Conservation (phyloP, 2,113 vertebrate genomes). For the Upupa epops region DNA sequence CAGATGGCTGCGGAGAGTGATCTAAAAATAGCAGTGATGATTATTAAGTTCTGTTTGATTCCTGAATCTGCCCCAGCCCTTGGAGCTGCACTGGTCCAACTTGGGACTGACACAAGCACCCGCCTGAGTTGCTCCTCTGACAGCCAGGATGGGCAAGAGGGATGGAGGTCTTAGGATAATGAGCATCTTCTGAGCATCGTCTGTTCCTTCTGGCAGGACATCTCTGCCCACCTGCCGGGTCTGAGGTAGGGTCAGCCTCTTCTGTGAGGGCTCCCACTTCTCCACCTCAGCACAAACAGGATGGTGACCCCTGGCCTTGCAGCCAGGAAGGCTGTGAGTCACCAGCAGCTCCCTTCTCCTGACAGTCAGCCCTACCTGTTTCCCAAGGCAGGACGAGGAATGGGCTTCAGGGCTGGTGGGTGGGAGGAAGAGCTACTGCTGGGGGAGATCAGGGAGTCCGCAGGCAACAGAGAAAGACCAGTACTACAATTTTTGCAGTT, state of each 20-base stretch:
- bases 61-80: not conserved
- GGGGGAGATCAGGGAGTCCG: not conserved
- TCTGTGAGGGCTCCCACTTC: accelerated
- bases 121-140: not conserved
- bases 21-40: not conserved
- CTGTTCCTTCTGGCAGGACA: not conserved
- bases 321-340: slow-evolving; percentile 16
- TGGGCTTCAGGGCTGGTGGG: accelerated
- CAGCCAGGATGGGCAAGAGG: not conserved
- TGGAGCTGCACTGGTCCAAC: not conserved
- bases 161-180: not conserved
- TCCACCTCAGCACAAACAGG: not conserved
- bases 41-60: not conserved
- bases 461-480: not conserved
- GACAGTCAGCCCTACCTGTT: not conserved
- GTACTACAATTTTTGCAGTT: not conserved
- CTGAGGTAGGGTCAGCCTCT: not conserved
- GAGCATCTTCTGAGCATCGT: not conserved
- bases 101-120: not conserved
- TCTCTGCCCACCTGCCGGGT: not conserved
- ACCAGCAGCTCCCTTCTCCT: not conserved
- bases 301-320: not conserved
- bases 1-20: not conserved
- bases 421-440: not conserved
- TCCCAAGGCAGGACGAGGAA: not conserved